Percentiles rank a stretch among this genome's conserved stretches.
Evolutionary conservation across 2,888 invertebrate genomes (phyloP).

Genomic region (Herminia tarsipennalis): DNA sequence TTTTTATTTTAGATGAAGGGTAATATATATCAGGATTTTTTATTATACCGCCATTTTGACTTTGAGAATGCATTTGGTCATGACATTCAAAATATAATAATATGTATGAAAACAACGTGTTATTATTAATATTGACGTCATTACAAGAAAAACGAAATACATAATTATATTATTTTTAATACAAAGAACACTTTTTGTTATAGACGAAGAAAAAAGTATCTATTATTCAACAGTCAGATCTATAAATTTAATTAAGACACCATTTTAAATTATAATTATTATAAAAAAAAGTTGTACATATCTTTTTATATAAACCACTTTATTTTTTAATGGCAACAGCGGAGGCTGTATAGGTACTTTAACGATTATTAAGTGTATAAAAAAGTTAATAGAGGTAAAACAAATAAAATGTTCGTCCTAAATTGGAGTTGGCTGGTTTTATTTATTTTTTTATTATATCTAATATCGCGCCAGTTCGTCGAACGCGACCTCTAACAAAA

Average conservation of each 20-base stretch:
- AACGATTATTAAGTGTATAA: constrained; percentile 16
- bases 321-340: constrained; percentile 21
- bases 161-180: background rate
- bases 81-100: constrained; percentile 47
- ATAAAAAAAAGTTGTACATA: constrained; percentile 3
- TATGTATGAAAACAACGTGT: constrained; percentile 22
- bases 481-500: constrained; percentile 4
- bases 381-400: constrained; percentile 19
- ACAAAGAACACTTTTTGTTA: too few species aligned
- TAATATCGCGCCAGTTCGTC: background rate
- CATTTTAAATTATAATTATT: background rate
- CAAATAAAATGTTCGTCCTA: constrained; percentile 14
- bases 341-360: constrained; percentile 21
- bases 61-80: constrained; percentile 27
- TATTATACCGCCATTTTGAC: constrained; percentile 33
- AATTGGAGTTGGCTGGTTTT: constrained; percentile 12
- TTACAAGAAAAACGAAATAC: constrained; percentile 1
- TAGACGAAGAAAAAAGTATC: too few species aligned
- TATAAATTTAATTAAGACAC: too few species aligned
- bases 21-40: constrained; percentile 48
- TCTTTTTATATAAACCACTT: constrained; percentile 11
- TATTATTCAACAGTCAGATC: too few species aligned
- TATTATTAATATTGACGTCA: constrained; percentile 14
- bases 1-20: constrained; percentile 45
- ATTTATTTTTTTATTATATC: constrained; percentile 6